Evolutionary conservation across 2,113 vertebrate species (phyloP).

Genomic region (Charina bottae): DNA sequence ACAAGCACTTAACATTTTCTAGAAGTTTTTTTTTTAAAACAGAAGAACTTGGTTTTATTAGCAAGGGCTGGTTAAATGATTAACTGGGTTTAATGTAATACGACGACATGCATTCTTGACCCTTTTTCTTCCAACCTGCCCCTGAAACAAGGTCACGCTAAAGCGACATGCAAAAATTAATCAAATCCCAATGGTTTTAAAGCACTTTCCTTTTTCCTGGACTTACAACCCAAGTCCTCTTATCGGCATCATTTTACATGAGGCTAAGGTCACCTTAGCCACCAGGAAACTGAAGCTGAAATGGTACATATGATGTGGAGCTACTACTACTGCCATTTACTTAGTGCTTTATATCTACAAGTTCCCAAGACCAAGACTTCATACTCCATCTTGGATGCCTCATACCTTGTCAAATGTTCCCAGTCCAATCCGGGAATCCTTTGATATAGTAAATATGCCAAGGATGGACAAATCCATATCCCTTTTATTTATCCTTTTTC

Average conservation of each 20-base stretch:
- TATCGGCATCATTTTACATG: neutral
- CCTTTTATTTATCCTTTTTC: neutral
- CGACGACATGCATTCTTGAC: neutral
- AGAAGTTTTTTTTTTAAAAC: conserved; percentile 29
- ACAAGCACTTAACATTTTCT: conserved; percentile 35
- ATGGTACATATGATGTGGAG: neutral
- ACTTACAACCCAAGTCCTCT: neutral
- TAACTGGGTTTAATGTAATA: conserved; percentile 13
- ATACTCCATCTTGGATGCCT: neutral
- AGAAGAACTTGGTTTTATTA: conserved; percentile 25
- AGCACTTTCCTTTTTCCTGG: neutral
- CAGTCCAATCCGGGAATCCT: neutral
- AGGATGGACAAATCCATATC: neutral
- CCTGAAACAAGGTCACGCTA: neutral
- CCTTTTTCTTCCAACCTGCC: neutral
- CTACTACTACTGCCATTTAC: neutral
- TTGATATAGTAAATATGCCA: neutral
- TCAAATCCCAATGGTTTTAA: neutral
- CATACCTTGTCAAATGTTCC: neutral
- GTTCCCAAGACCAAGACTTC: neutral
- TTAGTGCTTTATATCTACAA: neutral
- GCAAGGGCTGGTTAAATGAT: conserved; percentile 12
- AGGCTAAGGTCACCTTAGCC: neutral
- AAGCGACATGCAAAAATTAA: neutral
- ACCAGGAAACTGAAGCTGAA: neutral